A percentile compares a stretch with the other conserved stretches of the same genome.
Conservation (phyloP, 2,888 invertebrate species). For the Tetragonula carbonaria region DNA sequence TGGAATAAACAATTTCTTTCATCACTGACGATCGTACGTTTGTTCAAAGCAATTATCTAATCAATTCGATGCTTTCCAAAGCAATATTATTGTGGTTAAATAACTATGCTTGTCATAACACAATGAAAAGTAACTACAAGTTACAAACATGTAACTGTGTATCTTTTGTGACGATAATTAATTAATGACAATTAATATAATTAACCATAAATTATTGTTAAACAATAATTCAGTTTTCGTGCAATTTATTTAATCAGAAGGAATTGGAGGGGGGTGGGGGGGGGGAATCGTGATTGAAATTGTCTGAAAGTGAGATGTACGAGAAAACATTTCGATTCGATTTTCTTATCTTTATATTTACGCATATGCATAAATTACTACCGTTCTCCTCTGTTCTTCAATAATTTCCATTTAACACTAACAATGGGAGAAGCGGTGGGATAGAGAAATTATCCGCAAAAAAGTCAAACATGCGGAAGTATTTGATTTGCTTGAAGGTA, state of each 20-base stretch:
- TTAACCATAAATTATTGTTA: too few relatives aligned
- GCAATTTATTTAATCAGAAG: neutral
- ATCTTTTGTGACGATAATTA: too few relatives aligned
- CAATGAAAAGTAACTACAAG: too few relatives aligned
- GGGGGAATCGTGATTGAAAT: neutral
- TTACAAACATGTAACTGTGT: too few relatives aligned
- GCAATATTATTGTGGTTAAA: neutral
- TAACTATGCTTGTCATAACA: too few relatives aligned
- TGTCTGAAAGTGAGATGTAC: neutral
- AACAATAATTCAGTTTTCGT: neutral
- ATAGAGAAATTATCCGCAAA: too few relatives aligned
- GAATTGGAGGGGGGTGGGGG: neutral
- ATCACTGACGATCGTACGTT: too few relatives aligned
- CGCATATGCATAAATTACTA: neutral
- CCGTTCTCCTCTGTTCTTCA: too few relatives aligned
- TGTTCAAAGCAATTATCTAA: neutral
- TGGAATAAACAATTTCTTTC: too few relatives aligned
- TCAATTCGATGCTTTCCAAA: neutral
- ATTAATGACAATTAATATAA: too few relatives aligned
- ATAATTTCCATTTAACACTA: neutral
- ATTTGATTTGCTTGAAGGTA: neutral
- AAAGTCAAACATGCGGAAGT: neutral
- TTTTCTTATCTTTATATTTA: neutral
- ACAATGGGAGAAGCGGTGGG: too few relatives aligned
- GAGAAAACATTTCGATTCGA: neutral